Evolutionary conservation across 2,888 invertebrate species (phyloP).

Genomic region (Tortricodes alternella): DNA sequence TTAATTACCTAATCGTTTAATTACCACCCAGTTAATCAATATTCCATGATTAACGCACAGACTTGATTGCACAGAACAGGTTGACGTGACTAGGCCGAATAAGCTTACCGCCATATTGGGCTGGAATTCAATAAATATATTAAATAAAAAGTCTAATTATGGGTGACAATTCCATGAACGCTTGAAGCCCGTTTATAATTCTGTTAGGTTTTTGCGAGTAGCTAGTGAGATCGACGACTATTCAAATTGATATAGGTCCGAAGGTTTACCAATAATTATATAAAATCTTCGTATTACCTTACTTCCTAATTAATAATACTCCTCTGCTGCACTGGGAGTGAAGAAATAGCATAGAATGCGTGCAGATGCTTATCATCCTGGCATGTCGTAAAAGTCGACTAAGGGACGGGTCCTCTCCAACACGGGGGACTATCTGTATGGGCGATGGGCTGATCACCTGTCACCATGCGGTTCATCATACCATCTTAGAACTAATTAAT

Average conservation of each 20-base stretch:
- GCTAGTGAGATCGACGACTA: neutral
- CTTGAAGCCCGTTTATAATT: conserved; percentile 14
- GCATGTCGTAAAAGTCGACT: too few species aligned
- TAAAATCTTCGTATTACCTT: too few species aligned
- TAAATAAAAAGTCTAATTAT: conserved; percentile 21
- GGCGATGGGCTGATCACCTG: too few species aligned
- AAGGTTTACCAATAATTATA: neutral
- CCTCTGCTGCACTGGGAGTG: too few species aligned
- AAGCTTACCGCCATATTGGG: conserved; percentile 11
- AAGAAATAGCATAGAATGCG: too few species aligned
- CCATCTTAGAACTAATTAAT: too few species aligned
- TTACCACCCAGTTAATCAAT: conserved; percentile 30
- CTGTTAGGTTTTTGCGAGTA: neutral
- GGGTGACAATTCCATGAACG: conserved; percentile 6
- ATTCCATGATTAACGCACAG: conserved; percentile 22
- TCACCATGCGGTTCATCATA: too few species aligned
- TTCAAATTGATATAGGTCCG: neutral
- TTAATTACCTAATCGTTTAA: conserved; percentile 31
- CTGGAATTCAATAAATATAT: neutral
- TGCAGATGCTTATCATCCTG: too few species aligned
- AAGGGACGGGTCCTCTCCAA: too few species aligned
- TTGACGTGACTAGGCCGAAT: conserved; percentile 10
- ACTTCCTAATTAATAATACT: too few species aligned
- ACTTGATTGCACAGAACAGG: conserved; percentile 3
- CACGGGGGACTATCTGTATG: too few species aligned